Conservation (phyloP, 2,113 vertebrate species). For the Spilogale gracilis region DNA sequence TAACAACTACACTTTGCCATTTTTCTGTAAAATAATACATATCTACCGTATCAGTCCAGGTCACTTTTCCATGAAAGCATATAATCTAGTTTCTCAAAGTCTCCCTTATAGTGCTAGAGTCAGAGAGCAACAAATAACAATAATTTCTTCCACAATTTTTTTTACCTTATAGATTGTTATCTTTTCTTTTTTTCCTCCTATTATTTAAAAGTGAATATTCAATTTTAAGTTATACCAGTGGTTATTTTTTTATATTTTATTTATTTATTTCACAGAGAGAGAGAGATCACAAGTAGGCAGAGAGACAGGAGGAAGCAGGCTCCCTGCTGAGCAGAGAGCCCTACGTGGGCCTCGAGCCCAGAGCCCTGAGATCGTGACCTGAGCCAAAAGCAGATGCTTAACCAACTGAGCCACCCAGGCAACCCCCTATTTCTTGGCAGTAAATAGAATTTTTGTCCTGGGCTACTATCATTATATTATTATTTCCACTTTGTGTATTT, state of each 20-base stretch:
- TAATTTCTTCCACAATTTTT: neutral
- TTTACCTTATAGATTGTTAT: neutral
- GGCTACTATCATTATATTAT: neutral
- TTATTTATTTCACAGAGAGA: neutral
- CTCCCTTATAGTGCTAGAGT: neutral
- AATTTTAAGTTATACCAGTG: neutral
- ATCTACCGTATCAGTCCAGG: neutral
- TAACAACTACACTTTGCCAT: neutral
- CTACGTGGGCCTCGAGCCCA: neutral
- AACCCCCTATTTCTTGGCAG: neutral
- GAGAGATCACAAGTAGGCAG: neutral
- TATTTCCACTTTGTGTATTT: constrained; percentile 15
- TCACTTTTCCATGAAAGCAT: neutral
- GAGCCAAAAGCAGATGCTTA: neutral
- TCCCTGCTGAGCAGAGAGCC: neutral
- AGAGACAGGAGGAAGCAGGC: neutral
- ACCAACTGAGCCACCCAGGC: neutral
- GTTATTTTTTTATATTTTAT: neutral
- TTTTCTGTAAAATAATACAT: constrained; percentile 11
- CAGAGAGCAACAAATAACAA: neutral
- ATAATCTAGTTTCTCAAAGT: neutral
- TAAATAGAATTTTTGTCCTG: neutral
- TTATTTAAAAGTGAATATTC: constrained; percentile 1
- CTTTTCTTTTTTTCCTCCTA: neutral
- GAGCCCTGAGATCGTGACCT: neutral